These are phyloP conservation scores for Austrofundulus limnaeus DNA, from an alignment of 2,113 vertebrate species.

Conservation along the genomic window DNA sequence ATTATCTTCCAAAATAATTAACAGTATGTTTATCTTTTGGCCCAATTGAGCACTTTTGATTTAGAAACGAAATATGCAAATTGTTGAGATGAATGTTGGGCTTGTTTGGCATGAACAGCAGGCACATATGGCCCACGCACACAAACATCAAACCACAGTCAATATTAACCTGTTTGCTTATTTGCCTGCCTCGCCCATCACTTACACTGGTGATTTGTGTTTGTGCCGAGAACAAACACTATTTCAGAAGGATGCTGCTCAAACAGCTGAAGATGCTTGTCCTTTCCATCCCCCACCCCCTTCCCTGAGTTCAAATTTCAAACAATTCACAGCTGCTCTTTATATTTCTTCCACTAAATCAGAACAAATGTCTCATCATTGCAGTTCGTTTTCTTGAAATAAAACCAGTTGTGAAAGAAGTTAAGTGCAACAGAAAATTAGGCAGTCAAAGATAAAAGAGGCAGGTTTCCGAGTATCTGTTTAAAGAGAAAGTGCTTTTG, in stretches of 20 bases:
- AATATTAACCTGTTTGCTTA: slow-evolving; percentile 80
- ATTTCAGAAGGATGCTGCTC: slow-evolving; percentile 66
- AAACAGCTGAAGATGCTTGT: slow-evolving; percentile 81
- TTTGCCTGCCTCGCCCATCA: slow-evolving; percentile 79
- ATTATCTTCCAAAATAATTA: neutral
- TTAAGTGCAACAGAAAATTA: no score
- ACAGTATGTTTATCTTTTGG: neutral
- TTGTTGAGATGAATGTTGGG: slow-evolving; percentile 25
- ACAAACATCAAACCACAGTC: slow-evolving; percentile 77
- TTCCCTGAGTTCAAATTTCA: slow-evolving; percentile 59
- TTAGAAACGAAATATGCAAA: neutral
- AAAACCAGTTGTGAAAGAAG: neutral
- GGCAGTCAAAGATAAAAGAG: no score
- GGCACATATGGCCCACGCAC: slow-evolving; percentile 58
- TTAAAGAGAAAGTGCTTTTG: no score
- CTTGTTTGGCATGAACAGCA: slow-evolving; percentile 53
- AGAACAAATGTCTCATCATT: slow-evolving; percentile 4
- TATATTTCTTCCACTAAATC: slow-evolving; percentile 28
- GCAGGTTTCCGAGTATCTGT: no score
- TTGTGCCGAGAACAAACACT: slow-evolving; percentile 80
- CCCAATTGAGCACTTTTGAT: neutral
- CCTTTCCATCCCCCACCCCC: slow-evolving; percentile 47
- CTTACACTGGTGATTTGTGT: slow-evolving; percentile 76
- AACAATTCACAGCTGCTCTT: slow-evolving; percentile 75
- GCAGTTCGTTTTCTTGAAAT: neutral